phyloP scores from a whole-genome alignment of 2,113 vertebrate species.

The Poecile atricapillus region DNA sequence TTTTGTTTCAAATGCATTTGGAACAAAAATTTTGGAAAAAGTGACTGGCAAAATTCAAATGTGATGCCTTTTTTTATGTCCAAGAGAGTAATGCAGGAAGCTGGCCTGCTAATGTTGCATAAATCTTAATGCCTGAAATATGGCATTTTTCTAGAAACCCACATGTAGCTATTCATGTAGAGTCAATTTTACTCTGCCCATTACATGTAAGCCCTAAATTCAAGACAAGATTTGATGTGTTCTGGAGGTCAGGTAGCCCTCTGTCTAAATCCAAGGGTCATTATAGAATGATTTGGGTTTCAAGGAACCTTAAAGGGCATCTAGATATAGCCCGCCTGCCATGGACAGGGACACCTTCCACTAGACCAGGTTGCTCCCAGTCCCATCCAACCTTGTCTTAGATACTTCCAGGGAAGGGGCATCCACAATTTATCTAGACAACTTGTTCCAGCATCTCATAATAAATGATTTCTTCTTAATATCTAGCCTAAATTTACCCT shows the following conservation, averaged over 20 bases:
- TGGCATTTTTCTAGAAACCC: not conserved
- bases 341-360: not conserved
- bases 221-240: not conserved
- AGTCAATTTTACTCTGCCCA: fast-evolving
- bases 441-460: not conserved
- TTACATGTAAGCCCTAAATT: not conserved
- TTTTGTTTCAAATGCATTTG: not conserved
- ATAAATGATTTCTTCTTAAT: not conserved
- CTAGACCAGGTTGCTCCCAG: not conserved
- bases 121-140: not conserved
- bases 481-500: not conserved
- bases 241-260: not conserved
- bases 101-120: fast-evolving
- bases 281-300: not conserved
- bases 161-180: not conserved
- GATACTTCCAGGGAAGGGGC: not conserved
- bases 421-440: not conserved
- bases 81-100: not conserved
- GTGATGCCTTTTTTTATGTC: not conserved
- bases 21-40: not conserved
- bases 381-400: not conserved
- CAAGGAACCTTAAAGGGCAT: not conserved
- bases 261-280: not conserved
- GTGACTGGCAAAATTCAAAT: not conserved
- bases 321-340: not conserved